phyloP scores from a whole-genome alignment of 2,888 invertebrate species.

The Stenurella melanura region DNA sequence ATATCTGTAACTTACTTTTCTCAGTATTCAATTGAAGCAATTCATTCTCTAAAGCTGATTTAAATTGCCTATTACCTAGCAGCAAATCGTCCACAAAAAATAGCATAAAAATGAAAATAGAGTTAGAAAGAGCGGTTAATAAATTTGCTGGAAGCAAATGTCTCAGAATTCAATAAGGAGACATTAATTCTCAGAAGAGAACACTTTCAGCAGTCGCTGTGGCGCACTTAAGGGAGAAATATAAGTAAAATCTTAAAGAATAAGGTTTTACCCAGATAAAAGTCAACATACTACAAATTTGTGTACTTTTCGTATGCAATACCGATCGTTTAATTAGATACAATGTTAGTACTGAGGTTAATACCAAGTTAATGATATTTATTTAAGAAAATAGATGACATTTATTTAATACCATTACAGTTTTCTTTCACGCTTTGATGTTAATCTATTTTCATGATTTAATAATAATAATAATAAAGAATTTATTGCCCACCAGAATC shows the following conservation, averaged over 20 bases:
- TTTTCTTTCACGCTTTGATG: too few relatives aligned
- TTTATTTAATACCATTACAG: too few relatives aligned
- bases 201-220: constrained; percentile 10
- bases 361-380: too few relatives aligned
- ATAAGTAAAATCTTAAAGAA: not conserved
- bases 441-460: too few relatives aligned
- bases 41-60: not conserved
- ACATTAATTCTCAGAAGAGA: constrained; percentile 18
- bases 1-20: not conserved
- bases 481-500: too few relatives aligned
- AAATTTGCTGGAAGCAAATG: constrained; percentile 26
- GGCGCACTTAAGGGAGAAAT: constrained; percentile 8
- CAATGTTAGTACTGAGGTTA: too few relatives aligned
- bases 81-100: not conserved
- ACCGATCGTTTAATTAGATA: too few relatives aligned
- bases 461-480: too few relatives aligned
- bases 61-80: not conserved
- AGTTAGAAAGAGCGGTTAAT: constrained; percentile 20
- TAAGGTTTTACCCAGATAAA: too few relatives aligned
- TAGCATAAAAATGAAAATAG: constrained; percentile 13
- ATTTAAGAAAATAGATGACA: too few relatives aligned
- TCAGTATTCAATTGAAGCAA: not conserved
- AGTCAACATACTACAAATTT: too few relatives aligned
- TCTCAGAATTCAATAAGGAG: constrained; percentile 30
- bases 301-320: too few relatives aligned